These are phyloP conservation scores for Phengaris arion DNA, from an alignment of 2,888 invertebrate genomes.

Conservation along the genomic window DNA sequence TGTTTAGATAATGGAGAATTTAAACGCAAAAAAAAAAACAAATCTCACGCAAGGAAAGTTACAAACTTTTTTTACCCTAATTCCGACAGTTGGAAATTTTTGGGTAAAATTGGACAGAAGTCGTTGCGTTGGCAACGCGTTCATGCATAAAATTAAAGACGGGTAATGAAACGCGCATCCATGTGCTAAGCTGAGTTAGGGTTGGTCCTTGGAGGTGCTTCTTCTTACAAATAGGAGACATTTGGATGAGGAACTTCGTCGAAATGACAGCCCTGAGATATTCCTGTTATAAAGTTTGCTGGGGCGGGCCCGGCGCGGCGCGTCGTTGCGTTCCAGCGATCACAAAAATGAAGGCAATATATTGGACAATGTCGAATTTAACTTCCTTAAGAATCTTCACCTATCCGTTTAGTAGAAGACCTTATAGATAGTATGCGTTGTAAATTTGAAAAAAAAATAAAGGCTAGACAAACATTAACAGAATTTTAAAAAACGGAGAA, in stretches of 20 bases:
- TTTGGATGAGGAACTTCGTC: neutral
- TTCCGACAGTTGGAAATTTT: constrained; percentile 33
- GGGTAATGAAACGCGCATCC: constrained; percentile 67
- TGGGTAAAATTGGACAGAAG: constrained; percentile 48
- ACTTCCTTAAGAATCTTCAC: constrained; percentile 35
- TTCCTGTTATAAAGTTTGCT: constrained; percentile 52
- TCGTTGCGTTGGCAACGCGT: constrained; percentile 54
- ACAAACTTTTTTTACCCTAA: constrained; percentile 25
- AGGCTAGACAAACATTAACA: no score
- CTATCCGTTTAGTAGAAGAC: neutral
- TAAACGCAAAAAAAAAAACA: constrained; percentile 6
- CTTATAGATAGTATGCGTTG: neutral
- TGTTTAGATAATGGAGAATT: constrained; percentile 19
- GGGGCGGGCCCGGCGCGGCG: constrained; percentile 32
- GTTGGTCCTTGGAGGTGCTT: neutral
- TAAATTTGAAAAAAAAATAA: no score
- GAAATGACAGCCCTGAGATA: constrained; percentile 42
- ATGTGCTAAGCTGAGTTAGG: constrained; percentile 55
- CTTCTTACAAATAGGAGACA: neutral
- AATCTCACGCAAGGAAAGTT: constrained; percentile 24
- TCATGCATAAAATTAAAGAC: constrained; percentile 78
- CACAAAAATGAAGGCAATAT: constrained; percentile 33
- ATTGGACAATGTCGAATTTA: constrained; percentile 40
- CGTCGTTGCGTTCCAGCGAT: constrained; percentile 34
- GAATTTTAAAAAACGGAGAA: no score